Evolutionary conservation across 2,888 invertebrate species (phyloP).

Genomic region (Trichogramma dendrolimi): DNA sequence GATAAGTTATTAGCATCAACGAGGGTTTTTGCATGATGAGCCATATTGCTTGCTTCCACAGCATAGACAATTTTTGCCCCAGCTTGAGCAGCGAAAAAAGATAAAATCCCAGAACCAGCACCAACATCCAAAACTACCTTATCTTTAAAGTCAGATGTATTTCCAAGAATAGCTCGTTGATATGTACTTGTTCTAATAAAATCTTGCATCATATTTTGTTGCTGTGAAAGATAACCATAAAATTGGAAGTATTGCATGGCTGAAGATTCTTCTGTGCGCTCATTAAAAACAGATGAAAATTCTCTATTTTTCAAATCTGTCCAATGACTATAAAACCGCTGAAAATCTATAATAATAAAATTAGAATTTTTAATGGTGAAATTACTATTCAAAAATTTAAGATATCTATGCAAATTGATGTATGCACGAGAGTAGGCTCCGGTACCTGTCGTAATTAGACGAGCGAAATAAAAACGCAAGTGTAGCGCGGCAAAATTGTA

Average conservation of each 20-base stretch:
- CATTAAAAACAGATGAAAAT: constrained; percentile 81
- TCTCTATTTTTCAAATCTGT: constrained; percentile 70
- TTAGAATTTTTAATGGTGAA: background rate
- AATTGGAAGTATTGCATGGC: constrained; percentile 99
- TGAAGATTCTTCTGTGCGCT: constrained; percentile 95
- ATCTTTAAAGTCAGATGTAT: constrained; percentile 86
- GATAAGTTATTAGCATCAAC: constrained; percentile 86
- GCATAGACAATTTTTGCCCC: constrained; percentile 96
- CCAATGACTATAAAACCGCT: constrained; percentile 71
- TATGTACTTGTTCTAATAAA: constrained; percentile 97
- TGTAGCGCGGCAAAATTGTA: too few species aligned
- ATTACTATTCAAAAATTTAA: background rate
- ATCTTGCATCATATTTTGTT: constrained; percentile 99
- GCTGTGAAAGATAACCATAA: constrained; percentile 97
- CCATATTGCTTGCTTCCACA: constrained; percentile 99
- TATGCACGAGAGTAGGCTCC: too few species aligned
- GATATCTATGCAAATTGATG: background rate
- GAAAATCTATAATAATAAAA: constrained; percentile 58
- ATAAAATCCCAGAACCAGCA: constrained; percentile 96
- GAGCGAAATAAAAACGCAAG: too few species aligned
- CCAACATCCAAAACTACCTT: constrained; percentile 96
- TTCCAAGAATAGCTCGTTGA: constrained; percentile 92
- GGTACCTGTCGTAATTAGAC: too few species aligned
- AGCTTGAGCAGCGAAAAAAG: constrained; percentile 97
- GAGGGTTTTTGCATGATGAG: constrained; percentile 86